phyloP scores from a whole-genome alignment of 1,140 invertebrate species.

The Luehdorfia chinensis region DNA sequence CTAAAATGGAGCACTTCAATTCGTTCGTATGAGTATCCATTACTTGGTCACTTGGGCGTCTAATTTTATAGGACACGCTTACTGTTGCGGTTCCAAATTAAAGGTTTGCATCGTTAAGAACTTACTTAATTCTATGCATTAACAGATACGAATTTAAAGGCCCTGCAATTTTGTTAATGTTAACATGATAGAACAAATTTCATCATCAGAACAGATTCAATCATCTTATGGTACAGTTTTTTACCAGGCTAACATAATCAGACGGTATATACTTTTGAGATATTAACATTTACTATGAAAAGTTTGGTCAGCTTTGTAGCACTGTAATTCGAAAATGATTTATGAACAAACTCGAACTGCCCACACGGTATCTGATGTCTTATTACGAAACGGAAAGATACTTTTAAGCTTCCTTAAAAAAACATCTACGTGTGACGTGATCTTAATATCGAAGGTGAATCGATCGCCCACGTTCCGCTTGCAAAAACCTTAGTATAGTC shows the following conservation, averaged over 20 bases:
- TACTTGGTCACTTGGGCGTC: conserved; percentile 8
- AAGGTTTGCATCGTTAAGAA: conserved; percentile 15
- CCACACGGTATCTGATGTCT: conserved; percentile 21
- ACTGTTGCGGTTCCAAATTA: conserved; percentile 8
- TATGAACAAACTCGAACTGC: conserved; percentile 8
- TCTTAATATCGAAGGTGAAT: conserved; percentile 68
- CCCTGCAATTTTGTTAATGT: too few species aligned
- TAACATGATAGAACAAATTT: too few species aligned
- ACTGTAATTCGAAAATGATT: too few species aligned
- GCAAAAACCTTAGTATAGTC: conserved; percentile 43
- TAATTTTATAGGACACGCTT: neutral
- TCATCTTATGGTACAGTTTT: too few species aligned
- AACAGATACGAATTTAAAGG: conserved; percentile 12
- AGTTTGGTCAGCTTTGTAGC: too few species aligned
- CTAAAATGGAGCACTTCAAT: conserved; percentile 35
- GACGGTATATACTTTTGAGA: too few species aligned
- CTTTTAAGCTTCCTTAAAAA: conserved; percentile 29
- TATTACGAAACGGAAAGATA: conserved; percentile 42
- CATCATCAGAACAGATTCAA: too few species aligned
- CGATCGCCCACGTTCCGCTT: conserved; percentile 50
- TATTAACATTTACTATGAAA: too few species aligned
- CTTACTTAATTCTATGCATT: conserved; percentile 30
- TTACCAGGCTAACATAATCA: too few species aligned
- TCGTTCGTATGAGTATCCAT: conserved; percentile 26
- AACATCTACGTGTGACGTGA: conserved; percentile 58